These are phyloP conservation scores for Thunnus thynnus DNA, from an alignment of 2,113 vertebrate species.

Conservation along the genomic window DNA sequence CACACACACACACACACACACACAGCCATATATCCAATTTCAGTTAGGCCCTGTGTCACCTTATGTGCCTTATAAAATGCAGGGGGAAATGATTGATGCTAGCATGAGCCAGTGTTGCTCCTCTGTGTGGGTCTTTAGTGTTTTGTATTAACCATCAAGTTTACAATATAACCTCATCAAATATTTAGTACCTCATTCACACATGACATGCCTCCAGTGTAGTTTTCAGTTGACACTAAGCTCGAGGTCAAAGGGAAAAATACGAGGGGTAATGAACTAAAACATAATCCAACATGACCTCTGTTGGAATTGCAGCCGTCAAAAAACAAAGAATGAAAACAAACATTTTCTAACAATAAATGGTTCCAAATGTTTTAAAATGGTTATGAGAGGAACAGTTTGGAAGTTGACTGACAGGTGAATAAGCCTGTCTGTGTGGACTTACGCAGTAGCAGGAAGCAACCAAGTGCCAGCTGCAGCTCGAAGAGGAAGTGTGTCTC, in stretches of 20 bases:
- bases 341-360: neutral
- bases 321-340: neutral
- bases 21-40: slow-evolving; percentile 51
- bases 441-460: slow-evolving; percentile 30
- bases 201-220: slow-evolving; percentile 15
- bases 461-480: slow-evolving; percentile 47
- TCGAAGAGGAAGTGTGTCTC: slow-evolving; percentile 41
- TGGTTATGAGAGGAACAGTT: neutral
- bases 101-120: slow-evolving; percentile 19
- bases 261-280: slow-evolving; percentile 17
- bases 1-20: slow-evolving; percentile 15
- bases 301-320: neutral
- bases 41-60: slow-evolving; percentile 50
- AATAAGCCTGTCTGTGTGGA: neutral
- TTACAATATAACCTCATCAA: slow-evolving; percentile 63
- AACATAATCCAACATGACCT: neutral
- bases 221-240: slow-evolving; percentile 21
- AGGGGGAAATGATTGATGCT: slow-evolving; percentile 43
- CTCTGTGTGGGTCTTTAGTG: slow-evolving; percentile 30
- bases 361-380: neutral
- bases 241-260: slow-evolving; percentile 37
- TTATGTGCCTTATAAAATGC: slow-evolving; percentile 36
- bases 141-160: slow-evolving; percentile 48
- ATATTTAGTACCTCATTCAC: slow-evolving; percentile 62
- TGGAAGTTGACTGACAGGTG: slow-evolving; percentile 1